These are phyloP conservation scores for Pollenia labialis DNA, from an alignment of 2,888 invertebrate genomes.

Conservation along the genomic window DNA sequence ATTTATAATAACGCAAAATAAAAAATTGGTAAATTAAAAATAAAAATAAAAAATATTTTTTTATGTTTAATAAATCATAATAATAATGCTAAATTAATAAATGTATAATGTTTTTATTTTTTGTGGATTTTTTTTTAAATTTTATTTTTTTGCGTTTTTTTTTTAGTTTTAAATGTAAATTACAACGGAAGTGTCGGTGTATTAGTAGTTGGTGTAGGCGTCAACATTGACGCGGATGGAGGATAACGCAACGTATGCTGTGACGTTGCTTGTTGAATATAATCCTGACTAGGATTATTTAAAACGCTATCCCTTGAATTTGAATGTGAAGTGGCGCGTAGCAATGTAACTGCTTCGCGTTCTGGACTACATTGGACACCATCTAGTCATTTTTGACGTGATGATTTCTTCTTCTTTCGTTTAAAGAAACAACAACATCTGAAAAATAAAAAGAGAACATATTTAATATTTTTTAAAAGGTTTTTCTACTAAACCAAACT, in stretches of 20 bases:
- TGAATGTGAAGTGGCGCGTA: constrained; percentile 87
- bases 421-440: constrained; percentile 99
- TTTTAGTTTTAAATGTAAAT: constrained; percentile 78
- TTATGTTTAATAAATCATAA: constrained; percentile 72
- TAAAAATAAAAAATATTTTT: constrained; percentile 64
- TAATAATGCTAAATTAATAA: constrained; percentile 73
- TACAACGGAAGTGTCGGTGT: constrained; percentile 85
- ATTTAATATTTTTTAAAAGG: no score
- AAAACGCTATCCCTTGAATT: constrained; percentile 86
- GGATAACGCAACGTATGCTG: constrained; percentile 85
- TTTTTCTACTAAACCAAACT: no score
- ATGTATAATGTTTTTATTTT: constrained; percentile 70
- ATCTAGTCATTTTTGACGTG: constrained; percentile 95
- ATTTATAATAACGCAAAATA: constrained; percentile 83
- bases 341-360: constrained; percentile 87
- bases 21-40: constrained; percentile 79
- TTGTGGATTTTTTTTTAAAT: constrained; percentile 58
- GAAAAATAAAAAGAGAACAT: constrained; percentile 78
- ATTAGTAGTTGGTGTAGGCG: constrained; percentile 85
- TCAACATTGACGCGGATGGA: constrained; percentile 85
- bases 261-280: constrained; percentile 85
- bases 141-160: constrained; percentile 53
- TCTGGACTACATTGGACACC: constrained; percentile 88
- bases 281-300: constrained; percentile 86
- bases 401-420: constrained; percentile 99